These are phyloP conservation scores for Gymnarchus niloticus DNA, from an alignment of 2,113 vertebrate genomes.

Conservation along the genomic window DNA sequence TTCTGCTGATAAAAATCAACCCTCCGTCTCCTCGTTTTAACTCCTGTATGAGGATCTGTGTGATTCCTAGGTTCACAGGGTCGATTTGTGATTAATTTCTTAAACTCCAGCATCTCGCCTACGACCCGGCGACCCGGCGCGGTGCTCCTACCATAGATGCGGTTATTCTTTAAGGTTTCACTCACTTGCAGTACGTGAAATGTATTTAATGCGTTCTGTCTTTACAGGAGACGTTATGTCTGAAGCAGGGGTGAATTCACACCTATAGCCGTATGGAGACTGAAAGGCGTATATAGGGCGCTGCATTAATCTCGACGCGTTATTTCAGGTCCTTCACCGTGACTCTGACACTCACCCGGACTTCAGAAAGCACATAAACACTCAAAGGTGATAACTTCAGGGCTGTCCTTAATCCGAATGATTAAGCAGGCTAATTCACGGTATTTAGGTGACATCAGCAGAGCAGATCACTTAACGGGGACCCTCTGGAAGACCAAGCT, in stretches of 20 bases:
- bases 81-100: too few relatives aligned
- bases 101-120: too few relatives aligned
- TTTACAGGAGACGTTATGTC: not conserved
- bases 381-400: not conserved
- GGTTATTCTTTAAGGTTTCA: not conserved
- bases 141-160: not conserved
- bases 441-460: not conserved
- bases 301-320: not conserved
- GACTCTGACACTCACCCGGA: not conserved
- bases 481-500: too few relatives aligned
- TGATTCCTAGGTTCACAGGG: too few relatives aligned
- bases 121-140: not conserved
- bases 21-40: too few relatives aligned
- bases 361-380: not conserved
- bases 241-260: not conserved
- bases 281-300: too few relatives aligned
- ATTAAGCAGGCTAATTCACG: not conserved
- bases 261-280: not conserved
- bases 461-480: too few relatives aligned
- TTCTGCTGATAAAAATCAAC: too few relatives aligned
- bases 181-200: not conserved
- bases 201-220: not conserved
- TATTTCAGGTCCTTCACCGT: not conserved
- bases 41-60: too few relatives aligned
- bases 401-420: not conserved